Evolutionary conservation across 1,140 invertebrate genomes (phyloP).

Genomic region (Helicoverpa armigera): DNA sequence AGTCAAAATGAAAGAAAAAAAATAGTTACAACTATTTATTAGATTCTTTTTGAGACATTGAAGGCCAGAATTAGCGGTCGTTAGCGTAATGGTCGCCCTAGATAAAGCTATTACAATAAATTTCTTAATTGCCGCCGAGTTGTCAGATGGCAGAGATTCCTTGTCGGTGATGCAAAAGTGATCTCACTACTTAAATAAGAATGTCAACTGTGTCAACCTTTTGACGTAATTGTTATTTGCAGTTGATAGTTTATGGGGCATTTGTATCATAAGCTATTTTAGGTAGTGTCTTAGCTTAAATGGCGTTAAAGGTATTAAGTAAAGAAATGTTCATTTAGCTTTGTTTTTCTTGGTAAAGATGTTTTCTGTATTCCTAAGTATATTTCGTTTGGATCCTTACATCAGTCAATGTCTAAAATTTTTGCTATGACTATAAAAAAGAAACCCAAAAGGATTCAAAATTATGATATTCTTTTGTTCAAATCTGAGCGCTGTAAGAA

Average conservation of each 20-base stretch:
- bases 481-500: background rate
- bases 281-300: background rate
- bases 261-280: background rate
- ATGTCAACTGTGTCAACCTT: conserved; percentile 55
- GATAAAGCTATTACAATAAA: conserved; percentile 81
- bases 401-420: background rate
- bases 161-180: conserved; percentile 78
- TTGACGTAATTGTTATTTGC: conserved; percentile 37
- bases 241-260: background rate
- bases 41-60: conserved; percentile 47
- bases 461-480: background rate
- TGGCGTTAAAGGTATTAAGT: background rate
- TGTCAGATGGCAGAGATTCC: conserved; percentile 75
- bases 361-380: too few species aligned
- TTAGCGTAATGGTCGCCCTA: conserved; percentile 79
- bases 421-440: background rate
- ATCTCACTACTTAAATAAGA: conserved; percentile 64
- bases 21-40: conserved; percentile 12
- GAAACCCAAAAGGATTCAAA: background rate
- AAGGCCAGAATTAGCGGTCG: conserved; percentile 71
- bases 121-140: conserved; percentile 78
- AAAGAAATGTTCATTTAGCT: too few species aligned
- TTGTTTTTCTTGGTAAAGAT: too few species aligned
- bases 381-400: too few species aligned
- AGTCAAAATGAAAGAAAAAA: conserved; percentile 33